Evolutionary conservation across 2,113 vertebrate species (phyloP).

Genomic region (Tapirus terrestris): DNA sequence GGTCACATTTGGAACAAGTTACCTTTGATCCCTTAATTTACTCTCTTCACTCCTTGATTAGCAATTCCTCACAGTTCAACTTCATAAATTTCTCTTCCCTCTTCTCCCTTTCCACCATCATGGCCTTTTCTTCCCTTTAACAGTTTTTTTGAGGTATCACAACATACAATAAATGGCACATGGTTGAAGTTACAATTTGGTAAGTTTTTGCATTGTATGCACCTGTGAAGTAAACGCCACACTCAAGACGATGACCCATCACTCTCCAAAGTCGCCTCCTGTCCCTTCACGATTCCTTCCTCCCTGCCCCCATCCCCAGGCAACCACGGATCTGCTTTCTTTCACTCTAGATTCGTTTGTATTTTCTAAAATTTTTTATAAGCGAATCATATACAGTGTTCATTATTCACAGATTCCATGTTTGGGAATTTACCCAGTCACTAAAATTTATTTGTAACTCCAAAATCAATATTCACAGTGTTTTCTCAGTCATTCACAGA

Average conservation of each 20-base stretch:
- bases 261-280: neutral
- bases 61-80: neutral
- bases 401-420: neutral
- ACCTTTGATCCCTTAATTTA: neutral
- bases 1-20: neutral
- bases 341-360: neutral
- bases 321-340: neutral
- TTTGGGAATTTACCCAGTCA: neutral
- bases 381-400: neutral
- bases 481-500: neutral
- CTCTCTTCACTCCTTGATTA: neutral
- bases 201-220: neutral
- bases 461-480: neutral
- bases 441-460: neutral
- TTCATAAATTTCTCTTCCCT: neutral
- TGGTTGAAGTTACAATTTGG: neutral
- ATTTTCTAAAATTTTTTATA: neutral
- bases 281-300: neutral
- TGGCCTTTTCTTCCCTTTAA: neutral
- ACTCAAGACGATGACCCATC: neutral
- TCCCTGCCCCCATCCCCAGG: neutral
- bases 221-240: neutral
- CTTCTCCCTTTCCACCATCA: neutral
- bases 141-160: neutral
- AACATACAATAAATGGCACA: neutral